Evolutionary conservation across 1,140 invertebrate species (phyloP), one percentile per base, ranked within the genome.

Genomic region (Drosophila prosaltans): DNA sequence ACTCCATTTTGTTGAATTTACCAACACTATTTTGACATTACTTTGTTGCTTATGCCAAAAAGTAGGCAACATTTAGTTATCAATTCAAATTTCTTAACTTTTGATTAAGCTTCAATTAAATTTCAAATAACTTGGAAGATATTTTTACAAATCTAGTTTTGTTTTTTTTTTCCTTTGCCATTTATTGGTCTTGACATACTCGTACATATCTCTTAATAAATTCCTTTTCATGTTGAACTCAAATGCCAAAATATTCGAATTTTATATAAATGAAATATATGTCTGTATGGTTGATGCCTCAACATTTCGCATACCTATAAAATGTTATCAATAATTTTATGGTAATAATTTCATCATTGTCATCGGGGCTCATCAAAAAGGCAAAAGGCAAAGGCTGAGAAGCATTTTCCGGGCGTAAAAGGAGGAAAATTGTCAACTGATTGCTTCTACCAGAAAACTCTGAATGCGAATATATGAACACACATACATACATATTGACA

Each of bases 401-500:
- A 39, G 24, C 60, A 26, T 62, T 62, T 43, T 40, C 11, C 60
- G 39, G 8, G 28, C 59, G n/a, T 36, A 36, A 58, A 36, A 21
- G 7, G 57, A 21, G 21, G 32, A 39, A 39, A 59, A 59, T 59
- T 32, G 30, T 59, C 57, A 59, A 59, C 57, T 59, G 57, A 59
- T 59, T 59, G 57, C 57, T 59, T 9, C 57, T 59, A 59, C 16
- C 59, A 60, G 45, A 39, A 39, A 59, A 21, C 30, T n/a, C 55
- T 58, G n/a, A 58, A 58, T 58, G 32, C n/a, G 51, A 28, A 55
- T 30, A 28, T 30, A 10, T 30, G 26, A 36, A 16, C 16, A 16
- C 16, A 16, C 16, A 16, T 16, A 16, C 16, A 16, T 16, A 16
- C 16, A 40, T 16, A 73, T 65, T 77, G 80, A 74, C 51, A 83